Evolutionary conservation across 1,140 invertebrate genomes (phyloP).

Genomic region (Sweltsa coloradensis): DNA sequence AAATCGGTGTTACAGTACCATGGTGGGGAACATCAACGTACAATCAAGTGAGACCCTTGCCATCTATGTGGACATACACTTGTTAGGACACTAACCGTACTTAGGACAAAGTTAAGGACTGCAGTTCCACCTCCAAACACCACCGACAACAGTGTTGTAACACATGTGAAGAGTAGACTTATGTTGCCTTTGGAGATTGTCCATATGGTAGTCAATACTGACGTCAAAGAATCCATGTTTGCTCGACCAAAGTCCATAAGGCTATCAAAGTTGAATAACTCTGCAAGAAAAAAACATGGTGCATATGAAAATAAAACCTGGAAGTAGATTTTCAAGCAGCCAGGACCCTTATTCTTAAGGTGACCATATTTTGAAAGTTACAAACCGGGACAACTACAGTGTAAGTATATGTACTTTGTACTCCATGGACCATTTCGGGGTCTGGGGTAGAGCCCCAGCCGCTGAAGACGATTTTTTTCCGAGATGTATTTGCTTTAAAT

Average conservation of each 20-base stretch:
- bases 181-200: slow-evolving; percentile 84
- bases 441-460: too few species aligned
- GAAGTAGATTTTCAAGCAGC: not conserved
- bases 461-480: too few species aligned
- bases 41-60: too few species aligned
- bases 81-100: slow-evolving; percentile 59
- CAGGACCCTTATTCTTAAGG: too few species aligned
- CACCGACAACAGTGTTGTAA: slow-evolving; percentile 76
- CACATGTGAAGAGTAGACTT: slow-evolving; percentile 71
- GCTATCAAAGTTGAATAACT: slow-evolving; percentile 59
- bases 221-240: slow-evolving; percentile 82
- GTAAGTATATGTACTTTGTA: too few species aligned
- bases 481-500: too few species aligned
- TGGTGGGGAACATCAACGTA: too few species aligned
- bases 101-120: slow-evolving; percentile 84
- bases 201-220: slow-evolving; percentile 88
- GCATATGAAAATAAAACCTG: slow-evolving; percentile 11
- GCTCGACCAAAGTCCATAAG: slow-evolving; percentile 75
- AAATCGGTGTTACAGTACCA: too few species aligned
- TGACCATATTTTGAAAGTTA: too few species aligned
- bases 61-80: too few species aligned
- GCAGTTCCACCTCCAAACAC: slow-evolving; percentile 86
- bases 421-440: too few species aligned
- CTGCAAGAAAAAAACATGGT: slow-evolving; percentile 29
- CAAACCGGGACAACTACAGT: too few species aligned